Conservation (phyloP, 2,113 vertebrate species). For the Colistium nudipinnis region DNA sequence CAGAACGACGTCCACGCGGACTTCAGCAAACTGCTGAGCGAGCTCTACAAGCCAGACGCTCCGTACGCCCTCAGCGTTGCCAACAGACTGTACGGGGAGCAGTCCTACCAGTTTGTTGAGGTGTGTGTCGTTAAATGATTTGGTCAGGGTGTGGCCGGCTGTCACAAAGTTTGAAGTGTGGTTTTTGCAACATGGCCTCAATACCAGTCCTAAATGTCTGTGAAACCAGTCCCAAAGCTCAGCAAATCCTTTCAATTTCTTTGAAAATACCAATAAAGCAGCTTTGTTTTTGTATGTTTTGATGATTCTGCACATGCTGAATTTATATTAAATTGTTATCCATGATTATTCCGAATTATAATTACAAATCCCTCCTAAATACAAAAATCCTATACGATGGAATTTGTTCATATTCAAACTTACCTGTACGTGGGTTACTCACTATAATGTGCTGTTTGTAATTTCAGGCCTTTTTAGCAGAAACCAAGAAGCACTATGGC, state of each 20-base stretch:
- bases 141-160: neutral
- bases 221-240: neutral
- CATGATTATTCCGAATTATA: too few species aligned
- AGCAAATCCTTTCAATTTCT: neutral
- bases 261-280: neutral
- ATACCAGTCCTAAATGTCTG: neutral
- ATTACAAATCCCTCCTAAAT: too few species aligned
- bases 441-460: constrained; percentile 6
- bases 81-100: constrained; percentile 89
- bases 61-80: constrained; percentile 85
- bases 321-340: neutral
- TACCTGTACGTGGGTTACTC: too few species aligned
- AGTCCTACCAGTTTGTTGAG: constrained; percentile 84
- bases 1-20: constrained; percentile 77
- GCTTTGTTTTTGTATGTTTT: too few species aligned
- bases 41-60: constrained; percentile 81
- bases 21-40: constrained; percentile 80
- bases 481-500: constrained; percentile 61
- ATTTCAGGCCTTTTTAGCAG: constrained; percentile 66
- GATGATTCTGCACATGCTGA: neutral
- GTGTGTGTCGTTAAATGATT: constrained; percentile 53
- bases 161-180: neutral
- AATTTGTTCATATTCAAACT: too few species aligned
- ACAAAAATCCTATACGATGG: too few species aligned
- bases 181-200: neutral